Base-by-base conservation (phyloP, 2,888 invertebrate species). In the Melanophora roralis region DNA sequence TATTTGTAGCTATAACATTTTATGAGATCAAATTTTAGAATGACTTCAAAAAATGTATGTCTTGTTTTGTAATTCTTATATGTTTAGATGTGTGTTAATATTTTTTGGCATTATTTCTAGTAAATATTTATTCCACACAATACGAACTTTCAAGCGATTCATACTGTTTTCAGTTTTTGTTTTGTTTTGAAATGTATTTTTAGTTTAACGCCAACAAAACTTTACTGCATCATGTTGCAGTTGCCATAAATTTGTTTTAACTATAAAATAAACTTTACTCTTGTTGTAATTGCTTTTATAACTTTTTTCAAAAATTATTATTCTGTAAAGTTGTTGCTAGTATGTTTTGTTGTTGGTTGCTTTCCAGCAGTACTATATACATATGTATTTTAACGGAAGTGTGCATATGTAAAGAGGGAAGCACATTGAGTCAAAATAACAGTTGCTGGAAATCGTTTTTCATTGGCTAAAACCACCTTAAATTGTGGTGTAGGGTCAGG, bases 341-440 rank as follows among this genome's bases (percentile, higher is more conserved):
- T 64, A 5, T 64, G 43, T 32, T 57, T 57, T 14, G 12, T 34
- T 64, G 14, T 72, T 75, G 71, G 65, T 79, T 65, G 53, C 45
- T 38, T 72, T 80, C 80, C 80, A 80, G 53, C 60, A 55, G 60
- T 76, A 64, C 62, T 72, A 68, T n/a, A n/a, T n/a, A n/a, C n/a
- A n/a, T n/a, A n/a, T n/a, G n/a, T n/a, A n/a, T 68, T 76, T 68
- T 53, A 80, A 76, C 80, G 80, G 80, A 80, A 80, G 57, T 76
- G 68, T 80, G 76, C 80, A 80, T 80, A 80, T n/a, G n/a, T n/a
- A n/a, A n/a, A n/a, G n/a, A n/a, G n/a, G n/a, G n/a, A n/a, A n/a
- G n/a, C n/a, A n/a, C n/a, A n/a, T n/a, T n/a, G n/a, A n/a, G n/a
- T n/a, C n/a, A n/a, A n/a, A n/a, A n/a, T n/a, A n/a, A n/a, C n/a